Conservation (phyloP, 2,797 vertebrate genomes). For the Toxotes lorentzi region DNA sequence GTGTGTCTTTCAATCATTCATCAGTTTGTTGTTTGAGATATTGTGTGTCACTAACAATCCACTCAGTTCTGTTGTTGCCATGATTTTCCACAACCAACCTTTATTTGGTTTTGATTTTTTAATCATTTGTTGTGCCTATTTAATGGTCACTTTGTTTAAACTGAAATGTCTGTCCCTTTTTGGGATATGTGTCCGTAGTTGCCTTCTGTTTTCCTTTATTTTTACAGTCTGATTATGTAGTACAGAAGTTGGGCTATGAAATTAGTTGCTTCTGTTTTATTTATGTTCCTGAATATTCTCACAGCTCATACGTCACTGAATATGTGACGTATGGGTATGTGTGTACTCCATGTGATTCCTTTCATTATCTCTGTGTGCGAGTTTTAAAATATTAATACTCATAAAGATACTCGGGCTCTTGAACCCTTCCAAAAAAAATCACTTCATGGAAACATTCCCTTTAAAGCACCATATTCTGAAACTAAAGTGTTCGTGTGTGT, state of each 20-base stretch:
- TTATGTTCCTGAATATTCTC: slow-evolving; percentile 5
- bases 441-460: slow-evolving; percentile 49
- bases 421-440: slow-evolving; percentile 2
- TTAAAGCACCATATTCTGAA: slow-evolving; percentile 42
- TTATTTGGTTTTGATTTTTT: slow-evolving; percentile 25
- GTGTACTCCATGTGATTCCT: not conserved
- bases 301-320: not conserved
- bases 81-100: slow-evolving; percentile 14
- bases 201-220: slow-evolving; percentile 33
- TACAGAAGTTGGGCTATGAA: slow-evolving; percentile 18
- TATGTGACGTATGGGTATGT: too few species aligned
- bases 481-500: not conserved
- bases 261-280: slow-evolving; percentile 5
- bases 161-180: slow-evolving; percentile 30
- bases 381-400: slow-evolving; percentile 8
- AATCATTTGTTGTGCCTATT: slow-evolving; percentile 50
- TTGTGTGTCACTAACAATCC: slow-evolving; percentile 29
- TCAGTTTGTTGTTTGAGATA: not conserved
- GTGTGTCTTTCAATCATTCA: slow-evolving; percentile 18
- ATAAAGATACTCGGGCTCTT: slow-evolving; percentile 3
- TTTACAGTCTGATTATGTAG: slow-evolving; percentile 15
- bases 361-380: slow-evolving; percentile 1
- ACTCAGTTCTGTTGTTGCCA: slow-evolving; percentile 32
- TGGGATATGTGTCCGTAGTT: slow-evolving; percentile 42
- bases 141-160: slow-evolving; percentile 15